Evolutionary conservation across 2,113 vertebrate species (phyloP).

Genomic region (Sinocyclocheilus grahami): DNA sequence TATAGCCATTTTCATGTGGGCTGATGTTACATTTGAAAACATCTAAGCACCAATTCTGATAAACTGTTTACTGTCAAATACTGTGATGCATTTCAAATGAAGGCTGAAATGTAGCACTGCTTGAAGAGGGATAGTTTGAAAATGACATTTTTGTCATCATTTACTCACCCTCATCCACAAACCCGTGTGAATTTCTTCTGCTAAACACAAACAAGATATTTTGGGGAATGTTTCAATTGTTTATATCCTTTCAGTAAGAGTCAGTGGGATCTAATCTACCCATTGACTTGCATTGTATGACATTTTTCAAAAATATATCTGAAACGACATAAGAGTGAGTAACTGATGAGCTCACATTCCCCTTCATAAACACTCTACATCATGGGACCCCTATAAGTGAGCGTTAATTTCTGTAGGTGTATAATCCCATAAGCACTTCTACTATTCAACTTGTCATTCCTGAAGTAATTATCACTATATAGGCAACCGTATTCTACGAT

Average conservation of each 20-base stretch:
- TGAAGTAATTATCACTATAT: background rate
- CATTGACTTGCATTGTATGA: background rate
- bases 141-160: background rate
- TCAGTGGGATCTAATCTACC: background rate
- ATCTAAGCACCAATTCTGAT: background rate
- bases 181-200: background rate
- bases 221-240: background rate
- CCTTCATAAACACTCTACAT: background rate
- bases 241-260: background rate
- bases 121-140: background rate
- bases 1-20: background rate
- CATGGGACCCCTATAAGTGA: background rate
- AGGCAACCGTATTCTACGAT: background rate
- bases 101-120: background rate
- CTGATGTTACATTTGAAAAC: slow-evolving; percentile 10
- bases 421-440: background rate
- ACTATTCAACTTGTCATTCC: background rate
- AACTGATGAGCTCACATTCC: background rate
- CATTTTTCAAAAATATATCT: background rate
- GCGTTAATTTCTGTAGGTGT: background rate
- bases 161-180: background rate
- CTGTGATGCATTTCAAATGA: slow-evolving; percentile 9
- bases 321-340: background rate
- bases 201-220: background rate
- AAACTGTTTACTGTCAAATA: slow-evolving; percentile 15